Conservation (phyloP, 2,797 vertebrate species). For the Melanotaenia nigrans region DNA sequence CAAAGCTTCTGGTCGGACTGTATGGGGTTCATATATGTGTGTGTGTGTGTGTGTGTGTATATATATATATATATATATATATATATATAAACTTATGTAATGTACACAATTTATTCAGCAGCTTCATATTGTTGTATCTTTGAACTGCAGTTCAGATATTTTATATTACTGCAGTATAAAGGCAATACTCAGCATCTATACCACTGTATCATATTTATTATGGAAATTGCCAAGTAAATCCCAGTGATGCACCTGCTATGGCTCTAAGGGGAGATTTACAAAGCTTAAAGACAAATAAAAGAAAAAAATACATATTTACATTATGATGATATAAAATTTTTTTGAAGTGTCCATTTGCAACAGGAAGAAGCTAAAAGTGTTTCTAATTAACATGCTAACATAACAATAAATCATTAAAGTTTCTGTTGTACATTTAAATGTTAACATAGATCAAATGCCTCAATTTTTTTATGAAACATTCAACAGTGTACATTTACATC, state of each 20-base stretch:
- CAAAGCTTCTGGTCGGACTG: too few relatives aligned
- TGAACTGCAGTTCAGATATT: background rate
- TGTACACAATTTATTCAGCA: constrained; percentile 1
- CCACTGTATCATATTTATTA: background rate
- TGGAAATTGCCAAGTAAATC: background rate
- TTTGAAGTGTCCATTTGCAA: constrained; percentile 2
- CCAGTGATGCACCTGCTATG: background rate
- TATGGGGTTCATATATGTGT: constrained; percentile 9
- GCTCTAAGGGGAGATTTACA: background rate
- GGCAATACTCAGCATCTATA: background rate
- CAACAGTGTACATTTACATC: background rate
- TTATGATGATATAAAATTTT: background rate
- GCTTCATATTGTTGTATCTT: constrained; percentile 4
- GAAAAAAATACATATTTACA: constrained; percentile 10
- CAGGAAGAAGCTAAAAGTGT: background rate
- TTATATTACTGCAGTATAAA: background rate
- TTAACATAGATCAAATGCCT: constrained; percentile 21
- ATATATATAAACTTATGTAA: background rate
- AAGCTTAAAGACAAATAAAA: background rate
- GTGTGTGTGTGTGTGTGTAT: too few relatives aligned
- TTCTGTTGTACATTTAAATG: constrained; percentile 18
- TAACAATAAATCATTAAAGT: background rate
- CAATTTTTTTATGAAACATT: constrained; percentile 21
- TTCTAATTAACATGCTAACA: constrained; percentile 15
- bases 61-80: too few relatives aligned